Evolutionary conservation across 2,113 vertebrate genomes (phyloP).

Genomic region (Ageneiosus marmoratus): DNA sequence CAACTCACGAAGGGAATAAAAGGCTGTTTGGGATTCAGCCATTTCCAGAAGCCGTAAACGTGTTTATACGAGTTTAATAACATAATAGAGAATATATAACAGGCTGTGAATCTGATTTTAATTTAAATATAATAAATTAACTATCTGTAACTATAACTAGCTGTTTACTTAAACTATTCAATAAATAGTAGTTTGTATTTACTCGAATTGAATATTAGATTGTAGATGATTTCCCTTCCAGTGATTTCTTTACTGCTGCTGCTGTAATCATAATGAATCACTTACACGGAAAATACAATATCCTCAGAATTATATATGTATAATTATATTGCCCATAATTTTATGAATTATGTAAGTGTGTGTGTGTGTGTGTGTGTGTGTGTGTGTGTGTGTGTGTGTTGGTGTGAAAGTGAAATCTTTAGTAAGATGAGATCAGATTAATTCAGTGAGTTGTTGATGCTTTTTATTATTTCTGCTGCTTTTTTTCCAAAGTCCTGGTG

Average conservation of each 20-base stretch:
- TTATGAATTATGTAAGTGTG: background rate
- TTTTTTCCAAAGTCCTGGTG: too few relatives aligned
- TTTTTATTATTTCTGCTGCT: too few relatives aligned
- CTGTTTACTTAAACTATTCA: background rate
- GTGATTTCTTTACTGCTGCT: background rate
- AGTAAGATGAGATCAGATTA: too few relatives aligned
- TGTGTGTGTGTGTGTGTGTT: too few relatives aligned
- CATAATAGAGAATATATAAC: background rate
- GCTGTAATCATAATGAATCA: background rate
- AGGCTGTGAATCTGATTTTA: background rate
- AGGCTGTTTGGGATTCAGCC: background rate
- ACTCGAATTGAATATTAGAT: background rate
- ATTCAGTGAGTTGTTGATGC: too few relatives aligned
- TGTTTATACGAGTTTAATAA: background rate
- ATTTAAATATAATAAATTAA: background rate
- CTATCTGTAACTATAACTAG: background rate
- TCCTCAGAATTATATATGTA: too few relatives aligned
- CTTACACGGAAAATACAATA: too few relatives aligned
- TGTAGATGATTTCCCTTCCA: background rate
- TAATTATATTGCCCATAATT: background rate
- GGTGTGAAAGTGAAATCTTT: too few relatives aligned
- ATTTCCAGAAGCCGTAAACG: background rate
- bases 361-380: background rate
- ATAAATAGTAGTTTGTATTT: background rate
- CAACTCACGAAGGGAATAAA: background rate